Evolutionary conservation across 2,888 invertebrate genomes (phyloP), one percentile per base, ranked within the genome.

Genomic region (Pterostichus niger): DNA sequence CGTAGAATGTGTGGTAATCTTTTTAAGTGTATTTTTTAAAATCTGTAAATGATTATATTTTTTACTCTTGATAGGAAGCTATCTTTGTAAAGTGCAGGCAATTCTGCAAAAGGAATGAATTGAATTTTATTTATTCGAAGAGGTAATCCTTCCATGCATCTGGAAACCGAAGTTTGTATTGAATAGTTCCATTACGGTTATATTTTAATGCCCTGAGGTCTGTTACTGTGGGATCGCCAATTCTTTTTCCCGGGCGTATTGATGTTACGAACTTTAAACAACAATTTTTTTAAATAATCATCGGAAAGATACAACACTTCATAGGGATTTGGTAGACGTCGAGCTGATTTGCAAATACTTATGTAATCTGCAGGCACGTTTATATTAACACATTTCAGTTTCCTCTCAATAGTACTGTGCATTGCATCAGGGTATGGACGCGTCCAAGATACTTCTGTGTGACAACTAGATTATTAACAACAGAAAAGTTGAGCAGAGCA

Each of bases 351-450:
- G n/a, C n/a, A n/a, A n/a, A n/a, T n/a, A n/a, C n/a, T n/a, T n/a
- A n/a, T n/a, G 6, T 73, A 73, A n/a, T 73, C 31, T 44, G 49
- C 52, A 11, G 73, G 73, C 10, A 64, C 31, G 4, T 64, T 64
- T 44, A 73, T 73, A 44, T 73, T 73, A 11, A 44, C 46, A 44
- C 87, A 85, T 84, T 86, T 86, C n/a, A 86, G 71, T 24, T 85
- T 86, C 61, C 85, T 84, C 84, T 89, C 88, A 54, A 88, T 87
- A 0, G 84, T 76, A 82, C 86, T 61, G 84, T 89, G 88, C 5
- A 87, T 86, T 0, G 86, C 87, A 88, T 88, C 84, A 88, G 87
- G 0, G 88, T 87, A 83, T 88, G 88, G 13, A 87, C 88, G 15
- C 85, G 85, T 61, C 86, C 86, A 15, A 88, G 85, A 85, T 85